phyloP scores from a whole-genome alignment of 2,113 vertebrate species.

The Scalopus aquaticus region DNA sequence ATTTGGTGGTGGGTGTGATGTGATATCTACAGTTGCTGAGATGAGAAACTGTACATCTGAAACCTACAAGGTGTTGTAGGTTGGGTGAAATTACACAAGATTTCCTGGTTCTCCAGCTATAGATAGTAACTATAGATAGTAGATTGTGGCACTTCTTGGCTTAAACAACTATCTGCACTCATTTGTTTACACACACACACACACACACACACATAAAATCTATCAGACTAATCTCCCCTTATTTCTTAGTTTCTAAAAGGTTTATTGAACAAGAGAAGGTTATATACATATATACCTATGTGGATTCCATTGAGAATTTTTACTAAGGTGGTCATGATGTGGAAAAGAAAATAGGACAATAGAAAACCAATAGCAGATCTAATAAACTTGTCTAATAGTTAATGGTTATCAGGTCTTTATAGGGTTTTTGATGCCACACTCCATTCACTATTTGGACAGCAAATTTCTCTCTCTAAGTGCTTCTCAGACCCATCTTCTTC shows the following conservation, averaged over 20 bases:
- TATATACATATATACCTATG: neutral
- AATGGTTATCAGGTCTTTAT: neutral
- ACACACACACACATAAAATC: neutral
- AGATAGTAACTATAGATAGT: no score
- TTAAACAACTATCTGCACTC: neutral
- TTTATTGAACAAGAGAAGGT: neutral
- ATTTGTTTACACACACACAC: no score
- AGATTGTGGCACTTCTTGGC: neutral
- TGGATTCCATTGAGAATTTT: slow-evolving; percentile 11
- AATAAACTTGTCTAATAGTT: neutral
- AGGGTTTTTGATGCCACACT: neutral
- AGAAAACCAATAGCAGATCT: neutral
- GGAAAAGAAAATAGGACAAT: neutral
- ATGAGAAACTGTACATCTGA: no score
- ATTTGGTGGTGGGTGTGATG: no score
- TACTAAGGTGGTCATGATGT: neutral
- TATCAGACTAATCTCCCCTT: neutral
- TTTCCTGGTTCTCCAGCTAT: neutral
- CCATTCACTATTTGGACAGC: neutral
- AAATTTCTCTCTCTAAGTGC: neutral
- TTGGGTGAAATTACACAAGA: neutral
- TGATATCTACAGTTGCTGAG: no score
- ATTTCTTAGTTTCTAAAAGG: neutral
- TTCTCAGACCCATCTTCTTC: neutral
- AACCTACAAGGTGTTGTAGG: no score